Evolutionary conservation across 2,888 invertebrate species (phyloP), one percentile per base, ranked within the genome.

Genomic region (Tinea semifulvella): DNA sequence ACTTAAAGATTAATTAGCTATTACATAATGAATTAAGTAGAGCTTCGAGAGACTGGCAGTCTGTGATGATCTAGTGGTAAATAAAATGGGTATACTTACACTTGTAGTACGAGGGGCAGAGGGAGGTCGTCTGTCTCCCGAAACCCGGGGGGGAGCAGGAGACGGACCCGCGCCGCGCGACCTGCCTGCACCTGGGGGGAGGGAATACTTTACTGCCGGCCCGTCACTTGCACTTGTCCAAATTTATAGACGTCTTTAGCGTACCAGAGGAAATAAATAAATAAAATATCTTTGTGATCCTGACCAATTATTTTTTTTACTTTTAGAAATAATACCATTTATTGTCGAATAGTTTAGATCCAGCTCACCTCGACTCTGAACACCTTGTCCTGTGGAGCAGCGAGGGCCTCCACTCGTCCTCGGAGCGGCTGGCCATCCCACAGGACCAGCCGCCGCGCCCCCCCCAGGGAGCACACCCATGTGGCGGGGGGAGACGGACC

Each of bases 141-240:
- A 59, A 94, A 84, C 5, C 90, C 88, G 1, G 94, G 93, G 0
- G 96, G 96, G 28, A 95, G 74, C 44, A 88, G 85, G 2, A 96
- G 76, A 20, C 91, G 85, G 1, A 94, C 94, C 0, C 79, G 58
- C 0, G 80, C 80, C 11, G 76, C 75, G 11, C 80, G 57, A 43
- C 71, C 68, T 0, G 74, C 72, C 60, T 77, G 75, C 5, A 91
- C 84, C 68, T 88, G 57, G 18, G n/a, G 10, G 2, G 17, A 0
- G 50, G 47, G 18, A 16, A 35, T 46, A n/a, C 1, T n/a, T n/a
- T n/a, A n/a, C n/a, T n/a, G n/a, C n/a, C n/a, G n/a, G n/a, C n/a
- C n/a, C n/a, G n/a, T n/a, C n/a, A n/a, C n/a, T n/a, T n/a, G n/a
- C n/a, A n/a, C n/a, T n/a, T n/a, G n/a, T n/a, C n/a, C n/a, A n/a